These are phyloP conservation scores for Zhuqinia jingwanae DNA, from an alignment of 2,888 invertebrate genomes.

Conservation along the genomic window DNA sequence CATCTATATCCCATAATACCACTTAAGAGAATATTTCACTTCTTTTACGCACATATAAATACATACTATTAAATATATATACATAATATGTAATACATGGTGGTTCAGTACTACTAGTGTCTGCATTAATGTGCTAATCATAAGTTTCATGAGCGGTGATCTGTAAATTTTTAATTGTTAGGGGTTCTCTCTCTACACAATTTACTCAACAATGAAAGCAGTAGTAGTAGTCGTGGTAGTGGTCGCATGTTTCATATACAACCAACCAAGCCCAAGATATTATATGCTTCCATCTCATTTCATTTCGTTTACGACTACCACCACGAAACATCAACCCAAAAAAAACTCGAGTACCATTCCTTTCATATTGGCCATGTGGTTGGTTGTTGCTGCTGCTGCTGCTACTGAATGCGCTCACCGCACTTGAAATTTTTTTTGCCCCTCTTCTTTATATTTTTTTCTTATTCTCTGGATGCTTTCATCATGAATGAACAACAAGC, in stretches of 20 bases:
- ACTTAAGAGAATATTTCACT: too few relatives aligned
- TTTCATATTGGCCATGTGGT: conserved; percentile 6
- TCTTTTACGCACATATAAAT: too few relatives aligned
- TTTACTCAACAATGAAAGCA: too few relatives aligned
- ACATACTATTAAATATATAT: too few relatives aligned
- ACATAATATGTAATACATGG: too few relatives aligned
- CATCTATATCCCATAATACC: too few relatives aligned
- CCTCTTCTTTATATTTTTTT: not conserved
- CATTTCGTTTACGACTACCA: not conserved
- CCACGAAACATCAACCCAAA: not conserved
- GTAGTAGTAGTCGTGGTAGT: too few relatives aligned
- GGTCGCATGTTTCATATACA: too few relatives aligned
- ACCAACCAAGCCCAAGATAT: not conserved
- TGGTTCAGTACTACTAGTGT: too few relatives aligned
- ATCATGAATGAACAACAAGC: conserved; percentile 10
- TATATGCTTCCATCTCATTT: conserved; percentile 25
- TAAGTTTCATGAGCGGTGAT: conserved; percentile 1
- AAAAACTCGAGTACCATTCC: conserved; percentile 14
- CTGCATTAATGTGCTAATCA: not conserved
- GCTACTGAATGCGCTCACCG: too few relatives aligned
- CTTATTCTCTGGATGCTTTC: not conserved
- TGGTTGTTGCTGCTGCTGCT: not conserved
- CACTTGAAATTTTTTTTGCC: conserved; percentile 1
- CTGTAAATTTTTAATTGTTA: conserved; percentile 36
- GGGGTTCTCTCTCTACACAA: not conserved